Conservation (phyloP, 1,140 invertebrate species). For the Polypedilum pembai region DNA sequence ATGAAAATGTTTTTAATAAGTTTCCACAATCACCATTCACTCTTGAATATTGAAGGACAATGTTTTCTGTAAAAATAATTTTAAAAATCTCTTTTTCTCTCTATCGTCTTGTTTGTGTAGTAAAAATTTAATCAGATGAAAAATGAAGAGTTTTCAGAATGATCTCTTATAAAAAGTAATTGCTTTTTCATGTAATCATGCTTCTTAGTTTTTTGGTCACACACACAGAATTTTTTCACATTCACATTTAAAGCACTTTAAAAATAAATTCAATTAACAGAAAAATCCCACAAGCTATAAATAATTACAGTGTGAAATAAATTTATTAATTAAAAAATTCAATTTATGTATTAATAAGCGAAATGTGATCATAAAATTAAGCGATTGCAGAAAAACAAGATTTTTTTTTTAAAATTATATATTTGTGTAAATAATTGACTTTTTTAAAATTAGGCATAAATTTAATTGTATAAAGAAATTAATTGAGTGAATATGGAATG, state of each 20-base stretch:
- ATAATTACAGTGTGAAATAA: neutral
- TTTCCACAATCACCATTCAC: neutral
- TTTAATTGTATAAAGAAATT: too few species aligned
- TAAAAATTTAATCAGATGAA: neutral
- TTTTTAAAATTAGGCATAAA: too few species aligned
- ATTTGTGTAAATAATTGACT: too few species aligned
- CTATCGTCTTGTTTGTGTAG: neutral
- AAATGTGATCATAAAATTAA: too few species aligned
- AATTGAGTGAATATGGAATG: too few species aligned
- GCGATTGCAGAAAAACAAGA: too few species aligned
- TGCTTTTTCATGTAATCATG: slow-evolving; percentile 13
- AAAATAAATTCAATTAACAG: neutral
- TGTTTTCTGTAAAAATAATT: slow-evolving; percentile 2
- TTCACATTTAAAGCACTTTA: neutral
- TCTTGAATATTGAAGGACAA: neutral
- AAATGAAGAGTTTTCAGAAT: slow-evolving; percentile 9
- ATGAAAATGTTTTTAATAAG: slow-evolving; percentile 14
- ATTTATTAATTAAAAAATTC: neutral
- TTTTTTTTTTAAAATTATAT: too few species aligned
- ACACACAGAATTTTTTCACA: neutral
- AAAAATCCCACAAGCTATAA: neutral
- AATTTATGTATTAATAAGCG: too few species aligned
- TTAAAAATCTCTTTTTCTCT: neutral
- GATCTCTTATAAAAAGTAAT: neutral
- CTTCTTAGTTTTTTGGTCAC: slow-evolving; percentile 6